Base-by-base conservation (phyloP, 2,888 invertebrate species). In the Uropetala carovei region DNA sequence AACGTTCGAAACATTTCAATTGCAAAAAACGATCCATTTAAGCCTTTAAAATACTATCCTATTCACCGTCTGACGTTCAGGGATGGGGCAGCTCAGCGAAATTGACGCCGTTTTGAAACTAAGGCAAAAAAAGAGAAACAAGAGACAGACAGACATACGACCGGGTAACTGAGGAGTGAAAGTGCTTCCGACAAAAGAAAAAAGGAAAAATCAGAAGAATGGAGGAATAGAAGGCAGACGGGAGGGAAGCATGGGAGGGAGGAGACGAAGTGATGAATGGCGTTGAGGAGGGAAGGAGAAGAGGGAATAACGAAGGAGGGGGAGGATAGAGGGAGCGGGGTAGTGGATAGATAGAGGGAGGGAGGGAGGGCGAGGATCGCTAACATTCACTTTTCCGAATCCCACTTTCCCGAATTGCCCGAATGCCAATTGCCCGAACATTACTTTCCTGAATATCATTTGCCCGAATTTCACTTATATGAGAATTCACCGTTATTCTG, bases 131-230 rank as follows among this genome's bases (percentile, higher is more conserved):
- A 83, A 57, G 57, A 43, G 18, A 14, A 10, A 43, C 11, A 82
- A 10, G 30, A 82, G 43, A 18, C n/a, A 43, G 43, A 18, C n/a
- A 43, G 56, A 14, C 83, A n/a, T 57, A n/a, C 43, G 82, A 43
- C 30, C 82, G 18, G 16, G 82, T 82, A 43, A 18, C 57, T 43
- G 83, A 83, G 18, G 83, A 57, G 83, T 83, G 83, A 83, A 57
- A 83, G 83, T 83, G 56, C 56, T 43, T 8, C 56, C n/a, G n/a
- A 18, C 27, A 18, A n/a, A 18, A 57, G 83, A 82, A 43, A 82
- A 30, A n/a, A 5, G 83, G 83, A 83, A 18, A 18, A 13, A 10
- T 3, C 43, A 18, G 13, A 57, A 43, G 83, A 56, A 57, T n/a
- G 56, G 14, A 27, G 43, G 57, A 18, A 27, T 11, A 18, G 56